phyloP scores from a whole-genome alignment of 2,888 invertebrate genomes.

The Lapara coniferarum region DNA sequence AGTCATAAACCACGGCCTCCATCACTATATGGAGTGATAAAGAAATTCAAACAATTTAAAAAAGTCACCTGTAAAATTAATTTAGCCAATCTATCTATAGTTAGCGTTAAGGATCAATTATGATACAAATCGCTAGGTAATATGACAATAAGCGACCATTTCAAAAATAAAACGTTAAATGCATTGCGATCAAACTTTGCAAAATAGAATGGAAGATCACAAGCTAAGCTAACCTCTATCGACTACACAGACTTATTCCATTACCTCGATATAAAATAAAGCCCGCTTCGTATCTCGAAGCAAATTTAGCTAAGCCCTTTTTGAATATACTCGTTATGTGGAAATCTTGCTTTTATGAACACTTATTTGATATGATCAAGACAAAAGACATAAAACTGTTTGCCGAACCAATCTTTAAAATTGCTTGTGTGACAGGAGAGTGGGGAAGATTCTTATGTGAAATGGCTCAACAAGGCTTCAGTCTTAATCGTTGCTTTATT shows the following conservation, averaged over 20 bases:
- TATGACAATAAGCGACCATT: too few relatives aligned
- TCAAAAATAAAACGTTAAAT: too few relatives aligned
- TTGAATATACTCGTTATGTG: background rate
- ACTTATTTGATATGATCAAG: background rate
- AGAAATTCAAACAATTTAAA: too few relatives aligned
- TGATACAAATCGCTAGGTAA: too few relatives aligned
- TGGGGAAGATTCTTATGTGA: background rate
- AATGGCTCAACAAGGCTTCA: background rate
- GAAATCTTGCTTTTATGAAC: background rate
- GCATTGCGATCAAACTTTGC: too few relatives aligned
- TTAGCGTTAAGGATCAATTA: too few relatives aligned
- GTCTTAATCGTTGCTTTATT: background rate
- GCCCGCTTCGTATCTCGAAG: background rate
- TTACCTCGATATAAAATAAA: background rate
- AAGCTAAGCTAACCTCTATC: background rate
- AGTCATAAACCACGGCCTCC: too few relatives aligned
- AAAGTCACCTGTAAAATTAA: too few relatives aligned
- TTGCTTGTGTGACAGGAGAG: background rate
- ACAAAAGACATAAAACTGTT: background rate
- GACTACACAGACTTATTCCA: background rate
- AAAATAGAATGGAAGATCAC: background rate
- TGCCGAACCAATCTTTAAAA: background rate
- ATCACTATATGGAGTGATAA: too few relatives aligned
- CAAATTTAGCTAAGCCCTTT: background rate
- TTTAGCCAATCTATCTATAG: too few relatives aligned